phyloP scores from a whole-genome alignment of 2,113 vertebrate genomes.

The Anolis carolinensis region DNA sequence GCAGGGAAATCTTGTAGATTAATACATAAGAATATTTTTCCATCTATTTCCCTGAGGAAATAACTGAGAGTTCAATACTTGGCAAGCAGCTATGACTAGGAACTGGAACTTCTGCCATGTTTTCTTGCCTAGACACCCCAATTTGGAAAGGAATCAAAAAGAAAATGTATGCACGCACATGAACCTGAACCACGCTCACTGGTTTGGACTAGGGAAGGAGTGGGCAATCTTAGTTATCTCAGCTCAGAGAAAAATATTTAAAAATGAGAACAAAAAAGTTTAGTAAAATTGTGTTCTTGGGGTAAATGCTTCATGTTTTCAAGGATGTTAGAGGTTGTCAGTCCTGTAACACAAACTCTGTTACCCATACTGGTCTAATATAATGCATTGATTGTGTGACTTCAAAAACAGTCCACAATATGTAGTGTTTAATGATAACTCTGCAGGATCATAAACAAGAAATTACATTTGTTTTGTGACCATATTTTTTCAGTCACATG shows the following conservation, averaged over 20 bases:
- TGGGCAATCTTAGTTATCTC: too few species aligned
- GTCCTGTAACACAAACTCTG: too few species aligned
- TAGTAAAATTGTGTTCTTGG: too few species aligned
- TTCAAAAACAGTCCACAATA: not conserved
- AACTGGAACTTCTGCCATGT: slow-evolving; percentile 35
- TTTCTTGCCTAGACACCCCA: slow-evolving; percentile 31
- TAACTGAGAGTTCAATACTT: not conserved
- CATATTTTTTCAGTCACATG: not conserved
- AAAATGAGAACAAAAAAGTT: too few species aligned
- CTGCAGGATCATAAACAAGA: not conserved
- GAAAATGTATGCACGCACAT: not conserved
- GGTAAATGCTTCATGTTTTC: too few species aligned
- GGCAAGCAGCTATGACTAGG: not conserved
- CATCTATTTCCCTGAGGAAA: not conserved
- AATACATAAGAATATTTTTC: not conserved
- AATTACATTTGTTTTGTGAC: not conserved
- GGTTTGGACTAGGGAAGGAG: too few species aligned
- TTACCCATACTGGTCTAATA: not conserved
- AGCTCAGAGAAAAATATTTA: too few species aligned
- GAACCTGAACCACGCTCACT: not conserved
- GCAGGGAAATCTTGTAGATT: not conserved
- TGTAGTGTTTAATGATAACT: not conserved
- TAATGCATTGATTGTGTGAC: not conserved
- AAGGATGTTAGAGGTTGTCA: too few species aligned
- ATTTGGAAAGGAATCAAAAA: slow-evolving; percentile 26